A percentile compares a stretch with the other conserved stretches of the same genome.
Evolutionary conservation across 2,888 invertebrate genomes (phyloP).

Genomic region (Chloromyia formosa): DNA sequence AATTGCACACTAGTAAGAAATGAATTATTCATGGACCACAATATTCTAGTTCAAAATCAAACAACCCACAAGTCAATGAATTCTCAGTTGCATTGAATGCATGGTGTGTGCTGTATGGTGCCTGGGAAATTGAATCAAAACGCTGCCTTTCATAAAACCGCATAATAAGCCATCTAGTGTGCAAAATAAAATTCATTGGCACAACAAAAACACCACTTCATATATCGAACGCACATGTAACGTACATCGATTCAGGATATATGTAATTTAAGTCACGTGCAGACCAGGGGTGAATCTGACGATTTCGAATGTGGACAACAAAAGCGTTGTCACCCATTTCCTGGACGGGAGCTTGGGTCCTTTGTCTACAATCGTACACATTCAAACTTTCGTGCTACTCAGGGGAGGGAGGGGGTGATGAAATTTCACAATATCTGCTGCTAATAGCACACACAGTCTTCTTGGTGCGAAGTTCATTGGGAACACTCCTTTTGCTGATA

Average conservation of each 20-base stretch:
- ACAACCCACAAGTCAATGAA: no score
- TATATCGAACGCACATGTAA: not conserved
- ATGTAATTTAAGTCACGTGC: slow-evolving; percentile 32
- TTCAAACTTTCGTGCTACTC: not conserved
- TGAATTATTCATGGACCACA: no score
- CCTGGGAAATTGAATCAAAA: no score
- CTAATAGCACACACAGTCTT: slow-evolving; percentile 9
- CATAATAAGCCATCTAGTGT: no score
- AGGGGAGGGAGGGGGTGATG: not conserved
- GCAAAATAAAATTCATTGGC: slow-evolving; percentile 24
- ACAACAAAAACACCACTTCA: not conserved
- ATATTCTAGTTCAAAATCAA: no score
- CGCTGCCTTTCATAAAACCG: no score
- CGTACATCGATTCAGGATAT: slow-evolving; percentile 13
- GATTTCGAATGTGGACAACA: slow-evolving; percentile 36
- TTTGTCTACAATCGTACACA: not conserved
- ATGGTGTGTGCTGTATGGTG: no score
- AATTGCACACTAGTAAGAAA: no score
- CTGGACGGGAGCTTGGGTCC: not conserved
- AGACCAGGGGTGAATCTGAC: slow-evolving; percentile 19
- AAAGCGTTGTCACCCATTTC: not conserved
- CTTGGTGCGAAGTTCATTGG: not conserved
- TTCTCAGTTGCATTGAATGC: no score
- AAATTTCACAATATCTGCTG: not conserved
- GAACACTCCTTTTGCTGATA: slow-evolving; percentile 38